Evolutionary conservation across 2,797 vertebrate genomes (phyloP).

Genomic region (Oreonectes daqikongensis): DNA sequence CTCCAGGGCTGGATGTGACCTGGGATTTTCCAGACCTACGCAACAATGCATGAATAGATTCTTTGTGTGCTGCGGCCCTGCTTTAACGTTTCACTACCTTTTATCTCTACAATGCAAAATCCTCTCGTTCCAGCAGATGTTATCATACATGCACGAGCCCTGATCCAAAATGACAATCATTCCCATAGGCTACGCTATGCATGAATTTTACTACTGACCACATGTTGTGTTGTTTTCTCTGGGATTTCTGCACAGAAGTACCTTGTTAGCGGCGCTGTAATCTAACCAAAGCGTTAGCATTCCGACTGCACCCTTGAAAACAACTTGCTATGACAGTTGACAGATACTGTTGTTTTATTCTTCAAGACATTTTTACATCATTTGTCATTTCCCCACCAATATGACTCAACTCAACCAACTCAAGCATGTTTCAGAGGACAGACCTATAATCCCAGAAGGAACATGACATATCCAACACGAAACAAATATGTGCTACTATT

Average conservation of each 20-base stretch:
- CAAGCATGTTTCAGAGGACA: slow-evolving; percentile 38
- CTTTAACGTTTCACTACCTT: slow-evolving; percentile 34
- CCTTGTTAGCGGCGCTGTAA: slow-evolving; percentile 10
- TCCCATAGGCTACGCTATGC: neutral
- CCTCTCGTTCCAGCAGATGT: slow-evolving; percentile 43
- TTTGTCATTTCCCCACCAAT: slow-evolving; percentile 55
- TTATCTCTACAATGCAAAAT: slow-evolving; percentile 58
- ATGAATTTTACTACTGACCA: slow-evolving; percentile 20
- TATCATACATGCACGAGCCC: slow-evolving; percentile 43
- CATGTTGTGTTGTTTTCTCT: neutral
- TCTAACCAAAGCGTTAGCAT: slow-evolving; percentile 4
- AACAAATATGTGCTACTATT: slow-evolving; percentile 49
- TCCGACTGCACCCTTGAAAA: neutral
- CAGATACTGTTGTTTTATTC: slow-evolving; percentile 40
- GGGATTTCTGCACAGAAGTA: neutral
- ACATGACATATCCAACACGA: slow-evolving; percentile 46
- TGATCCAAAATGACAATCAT: slow-evolving; percentile 10
- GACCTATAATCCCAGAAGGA: slow-evolving; percentile 45
- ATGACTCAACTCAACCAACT: slow-evolving; percentile 56
- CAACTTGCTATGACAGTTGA: slow-evolving; percentile 35
- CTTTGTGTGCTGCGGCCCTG: slow-evolving; percentile 47
- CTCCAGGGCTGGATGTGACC: slow-evolving; percentile 45
- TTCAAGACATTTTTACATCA: slow-evolving; percentile 48
- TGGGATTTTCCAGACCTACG: slow-evolving; percentile 56
- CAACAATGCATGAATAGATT: slow-evolving; percentile 55